These are phyloP conservation scores for Coelinius sp. DNA, from an alignment of 2,888 invertebrate genomes.

Conservation along the genomic window DNA sequence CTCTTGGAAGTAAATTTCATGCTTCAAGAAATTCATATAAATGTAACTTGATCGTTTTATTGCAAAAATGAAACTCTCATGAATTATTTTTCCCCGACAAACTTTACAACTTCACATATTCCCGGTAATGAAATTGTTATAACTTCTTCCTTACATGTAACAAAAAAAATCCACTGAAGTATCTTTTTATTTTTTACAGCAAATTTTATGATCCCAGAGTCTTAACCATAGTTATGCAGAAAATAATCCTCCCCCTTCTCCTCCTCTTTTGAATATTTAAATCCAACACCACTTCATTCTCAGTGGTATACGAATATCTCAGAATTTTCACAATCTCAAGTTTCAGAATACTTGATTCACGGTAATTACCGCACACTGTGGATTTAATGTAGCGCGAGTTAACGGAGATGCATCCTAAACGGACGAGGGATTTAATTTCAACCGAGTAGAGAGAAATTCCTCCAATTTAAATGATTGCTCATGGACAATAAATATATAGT, in stretches of 20 bases:
- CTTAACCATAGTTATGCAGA: neutral
- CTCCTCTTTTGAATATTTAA: neutral
- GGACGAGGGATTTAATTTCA: neutral
- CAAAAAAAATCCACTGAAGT: neutral
- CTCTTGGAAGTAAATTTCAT: neutral
- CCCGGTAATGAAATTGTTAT: neutral
- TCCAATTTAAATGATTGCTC: too few relatives aligned
- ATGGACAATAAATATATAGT: too few relatives aligned
- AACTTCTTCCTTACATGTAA: neutral
- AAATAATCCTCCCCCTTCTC: neutral
- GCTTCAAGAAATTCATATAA: neutral
- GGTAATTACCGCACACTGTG: neutral
- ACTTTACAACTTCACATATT: neutral
- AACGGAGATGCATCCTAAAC: neutral
- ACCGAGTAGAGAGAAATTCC: too few relatives aligned
- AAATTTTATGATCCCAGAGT: neutral
- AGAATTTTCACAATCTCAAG: conserved; percentile 14
- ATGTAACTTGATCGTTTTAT: neutral
- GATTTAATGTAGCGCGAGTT: conserved; percentile 2
- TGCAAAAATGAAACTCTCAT: neutral
- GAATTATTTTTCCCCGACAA: neutral
- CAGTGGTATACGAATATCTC: neutral
- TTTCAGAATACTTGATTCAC: conserved; percentile 16
- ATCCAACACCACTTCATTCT: neutral
- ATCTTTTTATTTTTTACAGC: neutral